A percentile compares a stretch with the other conserved stretches of the same genome.
Conservation (phyloP, 2,113 vertebrate genomes). For the Phylloscopus whistleri region DNA sequence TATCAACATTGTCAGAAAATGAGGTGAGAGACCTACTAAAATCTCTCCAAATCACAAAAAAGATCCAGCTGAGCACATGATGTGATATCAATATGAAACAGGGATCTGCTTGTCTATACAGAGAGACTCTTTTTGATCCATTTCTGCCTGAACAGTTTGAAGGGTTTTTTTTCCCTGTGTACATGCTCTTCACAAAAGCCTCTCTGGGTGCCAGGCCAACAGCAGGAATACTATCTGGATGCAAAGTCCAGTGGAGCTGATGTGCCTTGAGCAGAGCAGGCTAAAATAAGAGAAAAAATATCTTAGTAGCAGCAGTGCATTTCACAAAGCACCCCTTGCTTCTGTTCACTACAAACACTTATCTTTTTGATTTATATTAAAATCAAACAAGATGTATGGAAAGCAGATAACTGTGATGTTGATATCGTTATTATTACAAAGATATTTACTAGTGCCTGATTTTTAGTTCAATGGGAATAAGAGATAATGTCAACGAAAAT, state of each 20-base stretch:
- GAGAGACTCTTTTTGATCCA: background rate
- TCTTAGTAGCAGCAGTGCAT: background rate
- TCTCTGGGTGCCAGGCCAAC: background rate
- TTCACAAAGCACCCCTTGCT: background rate
- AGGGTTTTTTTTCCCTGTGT: background rate
- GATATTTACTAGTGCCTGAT: background rate
- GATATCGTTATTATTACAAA: accelerated
- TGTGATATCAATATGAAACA: background rate
- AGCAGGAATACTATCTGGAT: background rate
- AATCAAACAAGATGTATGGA: background rate
- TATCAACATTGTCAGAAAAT: background rate
- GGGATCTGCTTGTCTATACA: background rate
- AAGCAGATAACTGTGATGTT: background rate
- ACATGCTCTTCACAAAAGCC: accelerated
- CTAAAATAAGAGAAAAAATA: background rate
- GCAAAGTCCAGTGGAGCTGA: background rate
- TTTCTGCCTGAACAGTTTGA: background rate
- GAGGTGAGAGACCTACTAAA: background rate
- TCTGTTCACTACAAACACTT: background rate
- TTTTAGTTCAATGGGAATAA: background rate
- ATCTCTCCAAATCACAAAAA: background rate
- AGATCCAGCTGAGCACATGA: background rate
- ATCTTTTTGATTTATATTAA: background rate
- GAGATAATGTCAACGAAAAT: background rate
- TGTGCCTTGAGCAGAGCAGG: background rate